A percentile compares a stretch with the other conserved stretches of the same genome.
Conservation (phyloP, 2,113 vertebrate species). For the Lophius piscatorius region DNA sequence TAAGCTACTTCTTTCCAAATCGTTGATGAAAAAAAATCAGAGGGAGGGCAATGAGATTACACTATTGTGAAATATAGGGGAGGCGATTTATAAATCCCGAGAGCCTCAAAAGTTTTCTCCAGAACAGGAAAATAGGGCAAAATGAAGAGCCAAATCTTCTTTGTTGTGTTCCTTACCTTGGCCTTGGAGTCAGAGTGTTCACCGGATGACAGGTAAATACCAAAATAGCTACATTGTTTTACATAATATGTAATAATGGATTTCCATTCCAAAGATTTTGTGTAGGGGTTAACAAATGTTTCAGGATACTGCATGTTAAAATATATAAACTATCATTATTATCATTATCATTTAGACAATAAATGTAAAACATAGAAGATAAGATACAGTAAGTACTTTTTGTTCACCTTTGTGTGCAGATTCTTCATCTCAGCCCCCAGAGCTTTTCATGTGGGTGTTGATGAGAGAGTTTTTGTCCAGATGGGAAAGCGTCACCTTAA, state of each 20-base stretch:
- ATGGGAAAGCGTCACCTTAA: conserved; percentile 26
- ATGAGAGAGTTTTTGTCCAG: conserved; percentile 76
- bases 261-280: not conserved
- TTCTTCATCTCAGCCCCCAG: conserved; percentile 78
- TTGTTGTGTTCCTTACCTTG: conserved; percentile 36
- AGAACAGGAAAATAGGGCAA: conserved; percentile 29
- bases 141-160: conserved; percentile 44
- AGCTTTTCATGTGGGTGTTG: conserved; percentile 76
- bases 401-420: conserved; percentile 52
- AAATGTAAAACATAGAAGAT: not conserved
- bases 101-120: conserved; percentile 4
- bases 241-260: not conserved
- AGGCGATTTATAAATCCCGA: conserved; percentile 22
- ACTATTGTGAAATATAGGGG: conserved; percentile 54
- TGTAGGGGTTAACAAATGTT: not conserved
- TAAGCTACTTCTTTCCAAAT: not conserved
- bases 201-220: conserved; percentile 33
- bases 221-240: not conserved
- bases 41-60: conserved; percentile 21
- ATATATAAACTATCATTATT: no score
- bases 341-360: not conserved
- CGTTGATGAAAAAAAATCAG: not conserved
- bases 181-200: conserved; percentile 14
- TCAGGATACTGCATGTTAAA: not conserved
- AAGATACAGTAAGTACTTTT: not conserved